These are phyloP conservation scores for Acholoe squamosa DNA, from an alignment of 2,888 invertebrate genomes.

Conservation along the genomic window DNA sequence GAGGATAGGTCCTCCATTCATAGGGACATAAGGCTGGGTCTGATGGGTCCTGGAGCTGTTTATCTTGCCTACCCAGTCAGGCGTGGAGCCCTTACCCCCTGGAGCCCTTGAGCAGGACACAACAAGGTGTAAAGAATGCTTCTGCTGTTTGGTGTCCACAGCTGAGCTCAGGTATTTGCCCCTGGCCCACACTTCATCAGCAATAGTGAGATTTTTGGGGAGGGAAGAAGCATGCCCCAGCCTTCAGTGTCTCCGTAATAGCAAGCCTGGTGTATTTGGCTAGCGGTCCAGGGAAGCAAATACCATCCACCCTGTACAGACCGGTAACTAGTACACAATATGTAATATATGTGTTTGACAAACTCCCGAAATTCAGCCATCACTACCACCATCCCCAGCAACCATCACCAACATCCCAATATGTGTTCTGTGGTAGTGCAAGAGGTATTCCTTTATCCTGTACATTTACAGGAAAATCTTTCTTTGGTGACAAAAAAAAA, in stretches of 20 bases:
- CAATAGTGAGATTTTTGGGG: not conserved
- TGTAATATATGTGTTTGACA: not conserved
- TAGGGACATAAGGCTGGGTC: not conserved
- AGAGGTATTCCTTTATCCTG: too few relatives aligned
- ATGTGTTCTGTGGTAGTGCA: too few relatives aligned
- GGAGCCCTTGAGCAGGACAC: not conserved
- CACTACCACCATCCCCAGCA: too few relatives aligned
- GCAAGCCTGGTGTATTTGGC: not conserved
- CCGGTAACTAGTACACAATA: too few relatives aligned
- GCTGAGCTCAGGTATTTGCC: not conserved
- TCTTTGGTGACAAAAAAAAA: not conserved
- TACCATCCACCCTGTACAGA: too few relatives aligned
- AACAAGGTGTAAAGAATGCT: conserved; percentile 28
- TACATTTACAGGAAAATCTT: too few relatives aligned
- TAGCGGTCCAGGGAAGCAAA: too few relatives aligned
- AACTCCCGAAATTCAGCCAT: not conserved
- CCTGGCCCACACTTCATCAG: conserved; percentile 11
- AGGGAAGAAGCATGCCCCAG: not conserved
- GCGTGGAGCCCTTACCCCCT: not conserved
- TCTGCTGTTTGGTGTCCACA: not conserved
- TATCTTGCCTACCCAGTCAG: not conserved
- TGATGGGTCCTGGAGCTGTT: not conserved
- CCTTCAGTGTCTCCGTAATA: not conserved
- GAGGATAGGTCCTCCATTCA: too few relatives aligned
- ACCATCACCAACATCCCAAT: too few relatives aligned